Base-by-base conservation (phyloP, 2,113 vertebrate species). In the Alouatta palliata region DNA sequence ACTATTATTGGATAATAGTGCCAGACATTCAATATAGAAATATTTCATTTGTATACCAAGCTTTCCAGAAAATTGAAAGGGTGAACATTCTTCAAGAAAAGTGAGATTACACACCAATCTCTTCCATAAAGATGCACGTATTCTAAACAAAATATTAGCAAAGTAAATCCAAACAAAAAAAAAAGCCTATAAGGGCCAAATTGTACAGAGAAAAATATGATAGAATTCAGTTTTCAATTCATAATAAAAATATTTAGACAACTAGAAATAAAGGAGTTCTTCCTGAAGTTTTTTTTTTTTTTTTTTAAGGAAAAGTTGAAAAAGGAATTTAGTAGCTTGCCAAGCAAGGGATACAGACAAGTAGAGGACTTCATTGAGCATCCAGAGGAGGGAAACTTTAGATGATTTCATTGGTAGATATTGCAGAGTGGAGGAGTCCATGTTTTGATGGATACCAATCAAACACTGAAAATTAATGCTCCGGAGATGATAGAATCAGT, bases 371-470 rank as follows among this genome's bases (percentile, higher is more conserved):
- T 68, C 25, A 16, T 4, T 37, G 16, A 30, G 16, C 11, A n/a
- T 4, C 17, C n/a, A 23, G 25, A 37, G 3, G n/a, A 32, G 17
- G 2, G 7, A 66, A 35, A 40, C 37, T 54, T 25, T 45, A 45
- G 70, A 43, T 43, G 64, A 1, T 49, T 83, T 64, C 16, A 1
- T 9, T 16, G 20, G 16, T 1, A 16, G 68, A 61, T n/a, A 19
- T 13, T 10, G 13, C 4, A 32, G 19, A 0, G 3, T 35, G 4
- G 0, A 8, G 19, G 5, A 8, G 54, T 21, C 47, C 5, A 1
- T 2, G 30, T 11, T 21, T 37, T 21, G 35, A 20, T 27, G 20
- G 5, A 20, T 1, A 27, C 19, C 3, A 37, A 30, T 14, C 21
- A 6, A 49, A 14, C 10, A 6, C 4, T 35, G 19, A 79, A 70